Base-by-base conservation (phyloP, 2,113 vertebrate genomes). In the Melospiza georgiana region DNA sequence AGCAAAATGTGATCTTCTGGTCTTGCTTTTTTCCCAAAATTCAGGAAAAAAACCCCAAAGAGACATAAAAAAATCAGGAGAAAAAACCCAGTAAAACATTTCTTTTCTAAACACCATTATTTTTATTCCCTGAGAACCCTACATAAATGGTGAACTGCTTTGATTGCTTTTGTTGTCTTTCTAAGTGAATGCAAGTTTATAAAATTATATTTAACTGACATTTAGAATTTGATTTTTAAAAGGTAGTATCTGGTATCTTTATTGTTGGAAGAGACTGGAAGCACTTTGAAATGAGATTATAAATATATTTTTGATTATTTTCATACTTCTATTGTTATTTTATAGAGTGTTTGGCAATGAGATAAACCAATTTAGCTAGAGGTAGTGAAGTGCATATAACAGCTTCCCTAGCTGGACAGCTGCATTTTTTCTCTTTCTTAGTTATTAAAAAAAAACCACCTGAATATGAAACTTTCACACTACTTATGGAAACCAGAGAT, bases 401-500 rank as follows among this genome's bases (percentile, higher is more conserved):
- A 62, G 16, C 31, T 63, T 58, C 27, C 12, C 28, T 27, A 67
- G 37, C 30, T 65, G 39, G 16, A 55, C 16, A 49, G 2, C 23
- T 41, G 12, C 17, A 4, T 77, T 58, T 25, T 55, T 78, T 76
- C 27, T 59, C 13, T 30, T 68, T 39, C 16, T 48, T 35, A 28
- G 8, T 27, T 12, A 21, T 57, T 69, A 19, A 1, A 14, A 0
- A 0, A 12, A 79, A 85, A 27, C 1, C 6, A 1, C 24, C 30
- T 31, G n/a, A 66, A 16, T 48, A 15, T 5, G 12, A 82, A 74
- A n/a, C 6, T 67, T 57, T 23, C 14, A 30, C 62, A 13, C 4
- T 14, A 51, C 10, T 27, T 41, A 9, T 2, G 9, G 62, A 49
- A 80, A 59, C 7, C 18, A 62, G 54, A 28, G 37, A 24, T 72